Evolutionary conservation across 1,140 invertebrate genomes (phyloP).

Genomic region (Triops cancriformis): DNA sequence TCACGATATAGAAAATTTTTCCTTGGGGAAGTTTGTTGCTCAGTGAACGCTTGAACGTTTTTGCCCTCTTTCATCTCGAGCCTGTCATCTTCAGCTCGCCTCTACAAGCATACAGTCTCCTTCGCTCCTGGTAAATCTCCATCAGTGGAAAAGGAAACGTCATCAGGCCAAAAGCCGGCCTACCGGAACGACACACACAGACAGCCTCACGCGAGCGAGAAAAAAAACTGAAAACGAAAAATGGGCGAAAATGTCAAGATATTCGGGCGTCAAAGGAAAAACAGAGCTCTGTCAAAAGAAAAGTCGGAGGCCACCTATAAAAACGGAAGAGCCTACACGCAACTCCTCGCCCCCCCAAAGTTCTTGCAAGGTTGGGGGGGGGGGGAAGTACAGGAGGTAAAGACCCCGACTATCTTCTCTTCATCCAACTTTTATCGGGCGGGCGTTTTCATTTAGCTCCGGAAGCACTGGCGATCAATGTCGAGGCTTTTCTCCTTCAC

Average conservation of each 20-base stretch:
- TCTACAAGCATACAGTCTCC: not conserved
- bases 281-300: not conserved
- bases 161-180: not conserved
- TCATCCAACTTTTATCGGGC: not conserved
- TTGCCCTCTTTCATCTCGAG: not conserved
- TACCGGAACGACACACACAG: slow-evolving; percentile 4
- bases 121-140: not conserved
- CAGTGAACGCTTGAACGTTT: not conserved
- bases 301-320: not conserved
- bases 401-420: not conserved
- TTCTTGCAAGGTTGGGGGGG: not conserved
- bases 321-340: slow-evolving; percentile 6
- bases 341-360: not conserved
- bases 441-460: slow-evolving; percentile 12
- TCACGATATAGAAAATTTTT: not conserved
- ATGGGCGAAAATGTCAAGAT: slow-evolving; percentile 1
- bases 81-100: not conserved
- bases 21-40: not conserved
- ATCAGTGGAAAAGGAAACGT: slow-evolving; percentile 11
- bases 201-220: not conserved
- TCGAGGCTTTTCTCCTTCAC: slow-evolving; percentile 4
- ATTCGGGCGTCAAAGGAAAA: not conserved
- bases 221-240: not conserved
- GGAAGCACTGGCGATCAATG: slow-evolving; percentile 8
- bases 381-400: not conserved